phyloP scores from a whole-genome alignment of 2,113 vertebrate genomes.

The Barnardius zonarius region DNA sequence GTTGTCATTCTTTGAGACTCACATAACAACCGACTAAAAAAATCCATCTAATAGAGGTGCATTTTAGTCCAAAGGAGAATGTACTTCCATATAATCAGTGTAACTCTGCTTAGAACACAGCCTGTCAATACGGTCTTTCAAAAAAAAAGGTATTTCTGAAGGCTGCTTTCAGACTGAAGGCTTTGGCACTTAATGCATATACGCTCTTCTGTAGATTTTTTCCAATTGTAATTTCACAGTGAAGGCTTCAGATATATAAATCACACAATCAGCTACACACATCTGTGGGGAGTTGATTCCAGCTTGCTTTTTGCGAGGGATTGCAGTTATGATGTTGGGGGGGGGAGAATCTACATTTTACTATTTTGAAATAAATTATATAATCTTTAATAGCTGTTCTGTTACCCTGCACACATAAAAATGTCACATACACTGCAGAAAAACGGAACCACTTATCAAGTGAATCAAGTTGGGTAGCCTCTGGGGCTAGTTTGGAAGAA shows the following conservation, averaged over 20 bases:
- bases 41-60: neutral
- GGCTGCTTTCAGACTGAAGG: neutral
- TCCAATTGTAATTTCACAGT: neutral
- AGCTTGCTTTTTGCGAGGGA: neutral
- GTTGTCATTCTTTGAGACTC: constrained; percentile 16
- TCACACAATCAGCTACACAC: neutral
- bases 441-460: neutral
- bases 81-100: constrained; percentile 39
- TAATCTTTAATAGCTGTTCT: neutral
- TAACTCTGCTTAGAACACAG: constrained; percentile 47
- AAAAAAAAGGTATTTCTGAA: constrained; percentile 3
- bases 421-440: neutral
- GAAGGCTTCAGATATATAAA: neutral
- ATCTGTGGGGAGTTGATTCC: neutral
- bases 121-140: constrained; percentile 39
- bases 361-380: neutral
- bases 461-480: neutral
- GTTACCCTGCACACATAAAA: neutral
- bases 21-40: constrained; percentile 8
- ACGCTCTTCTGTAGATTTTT: neutral
- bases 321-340: neutral
- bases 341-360: neutral
- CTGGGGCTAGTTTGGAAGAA: neutral
- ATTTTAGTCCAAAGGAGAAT: constrained; percentile 19
- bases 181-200: neutral